These are phyloP conservation scores for Delia radicum DNA, from an alignment of 1,140 invertebrate genomes.

Conservation along the genomic window DNA sequence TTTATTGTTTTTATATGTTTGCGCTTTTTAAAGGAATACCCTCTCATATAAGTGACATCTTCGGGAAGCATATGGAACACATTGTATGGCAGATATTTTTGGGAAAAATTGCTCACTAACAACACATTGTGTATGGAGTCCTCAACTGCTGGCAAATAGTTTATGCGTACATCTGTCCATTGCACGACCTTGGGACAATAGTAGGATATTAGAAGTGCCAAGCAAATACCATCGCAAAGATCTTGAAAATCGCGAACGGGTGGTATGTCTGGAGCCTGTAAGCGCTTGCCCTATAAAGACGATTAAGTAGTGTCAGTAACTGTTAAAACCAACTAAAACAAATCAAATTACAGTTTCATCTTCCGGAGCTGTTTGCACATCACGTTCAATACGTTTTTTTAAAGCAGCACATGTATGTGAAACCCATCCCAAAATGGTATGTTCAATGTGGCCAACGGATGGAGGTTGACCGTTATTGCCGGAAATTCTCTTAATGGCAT, in stretches of 20 bases:
- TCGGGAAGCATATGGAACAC: conserved; percentile 95
- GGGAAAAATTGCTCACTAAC: conserved; percentile 86
- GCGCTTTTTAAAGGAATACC: conserved; percentile 61
- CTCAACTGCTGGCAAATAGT: conserved; percentile 65
- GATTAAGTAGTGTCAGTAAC: background rate
- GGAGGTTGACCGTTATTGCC: conserved; percentile 55
- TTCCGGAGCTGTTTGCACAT: conserved; percentile 49
- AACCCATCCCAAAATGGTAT: conserved; percentile 88
- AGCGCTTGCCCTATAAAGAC: conserved; percentile 41
- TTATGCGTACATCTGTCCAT: conserved; percentile 71
- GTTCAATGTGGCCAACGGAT: conserved; percentile 61
- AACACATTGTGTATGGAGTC: conserved; percentile 94
- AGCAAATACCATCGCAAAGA: conserved; percentile 87
- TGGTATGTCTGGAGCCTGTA: conserved; percentile 53
- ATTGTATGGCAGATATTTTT: conserved; percentile 78
- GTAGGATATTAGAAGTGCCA: conserved; percentile 87
- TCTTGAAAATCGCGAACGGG: conserved; percentile 62
- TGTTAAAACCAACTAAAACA: too few species aligned
- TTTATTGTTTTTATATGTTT: background rate
- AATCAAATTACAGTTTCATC: conserved; percentile 52
- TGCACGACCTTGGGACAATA: conserved; percentile 89
- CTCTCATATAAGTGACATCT: conserved; percentile 93
- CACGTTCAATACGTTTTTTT: conserved; percentile 63
- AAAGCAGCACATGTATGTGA: conserved; percentile 81
- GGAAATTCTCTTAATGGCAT: conserved; percentile 70